phyloP scores from a whole-genome alignment of 2,888 invertebrate genomes.

The Quadroppia sp. region DNA sequence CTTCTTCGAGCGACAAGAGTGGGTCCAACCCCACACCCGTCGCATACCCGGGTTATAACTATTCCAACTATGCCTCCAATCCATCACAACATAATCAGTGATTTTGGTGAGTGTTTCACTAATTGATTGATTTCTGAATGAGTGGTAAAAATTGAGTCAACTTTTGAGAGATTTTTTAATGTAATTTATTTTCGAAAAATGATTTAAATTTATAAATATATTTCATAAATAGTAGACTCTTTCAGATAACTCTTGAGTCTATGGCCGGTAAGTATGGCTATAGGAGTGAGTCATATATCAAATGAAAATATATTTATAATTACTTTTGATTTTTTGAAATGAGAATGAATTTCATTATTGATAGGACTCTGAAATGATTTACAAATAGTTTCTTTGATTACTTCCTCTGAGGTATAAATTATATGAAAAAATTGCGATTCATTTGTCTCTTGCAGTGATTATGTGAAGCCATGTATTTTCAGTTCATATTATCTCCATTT shows the following conservation, averaged over 20 bases:
- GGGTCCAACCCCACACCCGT: slow-evolving; percentile 49
- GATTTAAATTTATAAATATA: background rate
- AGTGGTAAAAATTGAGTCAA: background rate
- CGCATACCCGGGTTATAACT: slow-evolving; percentile 34
- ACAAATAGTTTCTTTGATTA: background rate
- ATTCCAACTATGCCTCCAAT: background rate
- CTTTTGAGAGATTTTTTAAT: background rate
- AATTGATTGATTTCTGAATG: background rate
- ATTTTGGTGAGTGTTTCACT: background rate
- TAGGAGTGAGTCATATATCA: slow-evolving; percentile 17
- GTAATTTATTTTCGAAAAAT: too few species aligned
- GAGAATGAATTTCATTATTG: background rate
- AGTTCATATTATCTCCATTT: slow-evolving; percentile 26
- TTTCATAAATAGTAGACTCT: slow-evolving; percentile 28
- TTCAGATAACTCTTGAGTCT: slow-evolving; percentile 21
- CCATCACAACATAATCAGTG: slow-evolving; percentile 15
- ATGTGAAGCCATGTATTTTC: slow-evolving; percentile 29
- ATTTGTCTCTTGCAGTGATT: slow-evolving; percentile 24
- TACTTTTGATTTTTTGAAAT: background rate
- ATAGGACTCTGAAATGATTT: background rate
- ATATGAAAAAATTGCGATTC: slow-evolving; percentile 20
- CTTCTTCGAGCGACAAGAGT: background rate
- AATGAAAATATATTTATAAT: background rate
- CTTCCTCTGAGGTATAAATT: slow-evolving; percentile 8
- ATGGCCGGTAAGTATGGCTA: slow-evolving; percentile 22